A percentile compares a stretch with the other conserved stretches of the same genome.
phyloP scores from a whole-genome alignment of 1,140 invertebrate genomes.

The Drosophila repleta region DNA sequence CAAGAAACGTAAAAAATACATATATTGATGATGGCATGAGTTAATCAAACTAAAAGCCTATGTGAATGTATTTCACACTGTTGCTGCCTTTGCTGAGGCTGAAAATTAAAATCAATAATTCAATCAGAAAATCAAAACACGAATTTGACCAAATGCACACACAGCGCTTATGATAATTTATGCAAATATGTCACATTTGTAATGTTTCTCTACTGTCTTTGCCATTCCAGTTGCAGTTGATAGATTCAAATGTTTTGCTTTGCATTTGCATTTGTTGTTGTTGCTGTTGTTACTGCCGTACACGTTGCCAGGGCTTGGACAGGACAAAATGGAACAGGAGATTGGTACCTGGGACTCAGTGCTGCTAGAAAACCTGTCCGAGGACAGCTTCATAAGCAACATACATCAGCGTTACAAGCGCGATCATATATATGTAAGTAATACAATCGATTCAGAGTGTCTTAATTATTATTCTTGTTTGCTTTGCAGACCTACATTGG shows the following conservation, averaged over 20 bases:
- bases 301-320: slow-evolving; percentile 44
- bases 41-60: slow-evolving; percentile 16
- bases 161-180: slow-evolving; percentile 63
- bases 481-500: slow-evolving; percentile 89
- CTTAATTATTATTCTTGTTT: neutral
- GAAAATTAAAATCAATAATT: slow-evolving; percentile 80
- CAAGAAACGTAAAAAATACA: neutral
- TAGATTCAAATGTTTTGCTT: slow-evolving; percentile 64
- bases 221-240: slow-evolving; percentile 51
- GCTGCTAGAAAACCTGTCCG: slow-evolving; percentile 89
- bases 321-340: slow-evolving; percentile 77
- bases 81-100: slow-evolving; percentile 51
- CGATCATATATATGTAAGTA: slow-evolving; percentile 91
- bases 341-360: slow-evolving; percentile 91
- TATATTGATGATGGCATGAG: neutral
- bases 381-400: slow-evolving; percentile 91
- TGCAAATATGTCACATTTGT: slow-evolving; percentile 63
- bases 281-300: slow-evolving; percentile 37
- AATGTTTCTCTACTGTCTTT: slow-evolving; percentile 17
- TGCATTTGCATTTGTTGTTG: slow-evolving; percentile 46
- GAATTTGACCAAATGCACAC: slow-evolving; percentile 57
- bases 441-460: neutral
- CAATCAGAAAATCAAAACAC: slow-evolving; percentile 81
- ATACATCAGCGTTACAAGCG: slow-evolving; percentile 90
- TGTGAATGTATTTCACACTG: slow-evolving; percentile 23